These are phyloP conservation scores for Ecliptopera silaceata DNA, from an alignment of 2,888 invertebrate species.

Conservation along the genomic window DNA sequence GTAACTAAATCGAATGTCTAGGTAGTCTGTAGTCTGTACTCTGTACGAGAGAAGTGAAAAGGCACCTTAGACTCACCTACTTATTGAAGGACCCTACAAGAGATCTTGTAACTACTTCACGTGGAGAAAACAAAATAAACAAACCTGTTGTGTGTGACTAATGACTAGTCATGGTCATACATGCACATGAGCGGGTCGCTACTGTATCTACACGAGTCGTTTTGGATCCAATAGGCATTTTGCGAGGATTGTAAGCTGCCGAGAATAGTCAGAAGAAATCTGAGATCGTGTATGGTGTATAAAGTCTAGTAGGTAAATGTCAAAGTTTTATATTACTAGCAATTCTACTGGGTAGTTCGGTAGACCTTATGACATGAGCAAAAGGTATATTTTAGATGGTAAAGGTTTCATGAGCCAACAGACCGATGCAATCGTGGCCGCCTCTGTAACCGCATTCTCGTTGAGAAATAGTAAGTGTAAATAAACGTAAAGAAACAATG, in stretches of 20 bases:
- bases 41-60: conserved; percentile 40
- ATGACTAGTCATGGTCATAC: conserved; percentile 16
- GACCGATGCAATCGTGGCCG: conserved; percentile 41
- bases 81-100: conserved; percentile 32
- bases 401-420: conserved; percentile 34
- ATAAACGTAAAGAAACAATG: conserved; percentile 49
- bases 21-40: conserved; percentile 31
- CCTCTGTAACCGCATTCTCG: conserved; percentile 45
- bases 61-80: conserved; percentile 36
- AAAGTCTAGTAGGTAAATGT: conserved; percentile 17
- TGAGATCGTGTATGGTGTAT: neutral
- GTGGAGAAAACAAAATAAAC: conserved; percentile 36
- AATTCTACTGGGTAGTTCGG: conserved; percentile 8
- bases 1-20: conserved; percentile 19
- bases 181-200: conserved; percentile 1
- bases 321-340: conserved; percentile 16
- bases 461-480: conserved; percentile 48
- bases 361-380: conserved; percentile 27
- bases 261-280: conserved; percentile 2
- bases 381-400: conserved; percentile 36
- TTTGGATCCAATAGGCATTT: neutral
- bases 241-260: neutral
- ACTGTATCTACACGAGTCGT: neutral
- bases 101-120: conserved; percentile 25
- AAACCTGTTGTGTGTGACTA: conserved; percentile 21